phyloP scores from a whole-genome alignment of 2,113 vertebrate genomes.

The Conger conger region DNA sequence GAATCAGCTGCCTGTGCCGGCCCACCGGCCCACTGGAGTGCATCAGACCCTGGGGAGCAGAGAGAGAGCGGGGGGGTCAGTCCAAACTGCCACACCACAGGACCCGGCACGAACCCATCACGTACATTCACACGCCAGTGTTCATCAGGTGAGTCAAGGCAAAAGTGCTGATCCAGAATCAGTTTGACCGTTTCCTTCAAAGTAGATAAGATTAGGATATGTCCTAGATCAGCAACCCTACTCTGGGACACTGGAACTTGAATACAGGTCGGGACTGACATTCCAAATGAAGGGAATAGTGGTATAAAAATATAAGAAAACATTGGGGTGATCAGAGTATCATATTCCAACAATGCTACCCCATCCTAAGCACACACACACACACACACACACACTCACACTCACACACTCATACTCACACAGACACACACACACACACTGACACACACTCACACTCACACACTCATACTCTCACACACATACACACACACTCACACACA shows the following conservation, averaged over 20 bases:
- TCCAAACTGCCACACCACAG: background rate
- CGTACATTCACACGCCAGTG: background rate
- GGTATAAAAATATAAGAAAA: too few relatives aligned
- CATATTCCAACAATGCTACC: too few relatives aligned
- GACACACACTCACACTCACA: background rate
- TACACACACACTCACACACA: background rate
- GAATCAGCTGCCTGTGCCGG: conserved; percentile 83
- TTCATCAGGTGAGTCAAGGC: background rate
- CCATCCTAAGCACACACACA: background rate
- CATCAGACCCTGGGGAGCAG: conserved; percentile 83
- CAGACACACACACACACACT: too few relatives aligned
- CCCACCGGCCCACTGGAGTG: conserved; percentile 87
- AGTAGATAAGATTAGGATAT: background rate
- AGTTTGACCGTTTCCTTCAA: background rate
- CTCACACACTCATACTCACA: too few relatives aligned
- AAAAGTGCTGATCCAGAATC: background rate
- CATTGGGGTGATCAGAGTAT: too few relatives aligned
- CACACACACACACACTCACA: background rate
- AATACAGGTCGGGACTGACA: too few relatives aligned
- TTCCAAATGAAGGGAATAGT: too few relatives aligned
- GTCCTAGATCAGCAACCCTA: background rate
- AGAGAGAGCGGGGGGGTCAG: background rate
- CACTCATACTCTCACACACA: too few relatives aligned
- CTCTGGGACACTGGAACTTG: too few relatives aligned
- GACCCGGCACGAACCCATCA: background rate